Conservation (phyloP, 2,888 invertebrate genomes). For the Nymphalis c-album region DNA sequence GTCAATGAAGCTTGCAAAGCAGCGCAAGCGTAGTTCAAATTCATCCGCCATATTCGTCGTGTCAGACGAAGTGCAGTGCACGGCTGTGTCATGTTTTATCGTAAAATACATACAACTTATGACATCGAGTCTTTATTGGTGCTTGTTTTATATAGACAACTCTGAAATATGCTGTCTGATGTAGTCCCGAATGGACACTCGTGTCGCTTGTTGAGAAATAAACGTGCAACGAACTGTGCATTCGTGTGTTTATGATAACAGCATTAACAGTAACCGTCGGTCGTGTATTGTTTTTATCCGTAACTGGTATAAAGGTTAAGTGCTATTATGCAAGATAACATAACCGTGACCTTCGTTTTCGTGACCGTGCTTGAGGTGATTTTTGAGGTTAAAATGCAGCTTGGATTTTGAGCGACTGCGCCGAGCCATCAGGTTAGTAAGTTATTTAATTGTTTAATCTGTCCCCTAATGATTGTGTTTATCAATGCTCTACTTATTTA, state of each 20-base stretch:
- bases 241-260: conserved; percentile 80
- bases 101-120: conserved; percentile 72
- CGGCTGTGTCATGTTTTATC: conserved; percentile 78
- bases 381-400: conserved; percentile 81
- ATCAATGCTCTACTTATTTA: conserved; percentile 59
- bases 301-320: conserved; percentile 66
- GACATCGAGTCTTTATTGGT: conserved; percentile 66
- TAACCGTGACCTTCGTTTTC: conserved; percentile 78
- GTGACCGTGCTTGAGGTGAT: conserved; percentile 74
- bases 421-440: conserved; percentile 78
- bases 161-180: conserved; percentile 69
- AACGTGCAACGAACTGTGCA: conserved; percentile 78
- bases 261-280: conserved; percentile 72
- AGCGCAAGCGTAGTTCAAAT: conserved; percentile 79
- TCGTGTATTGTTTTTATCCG: conserved; percentile 72
- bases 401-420: conserved; percentile 78
- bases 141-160: conserved; percentile 61
- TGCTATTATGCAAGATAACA: conserved; percentile 77
- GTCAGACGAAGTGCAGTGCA: conserved; percentile 78
- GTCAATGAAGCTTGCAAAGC: conserved; percentile 49
- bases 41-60: conserved; percentile 81
- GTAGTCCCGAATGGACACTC: conserved; percentile 62
- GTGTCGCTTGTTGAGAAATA: conserved; percentile 69
- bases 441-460: conserved; percentile 67
- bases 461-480: conserved; percentile 60